phyloP scores from a whole-genome alignment of 2,113 vertebrate genomes.

The Dryoscopus gambensis region DNA sequence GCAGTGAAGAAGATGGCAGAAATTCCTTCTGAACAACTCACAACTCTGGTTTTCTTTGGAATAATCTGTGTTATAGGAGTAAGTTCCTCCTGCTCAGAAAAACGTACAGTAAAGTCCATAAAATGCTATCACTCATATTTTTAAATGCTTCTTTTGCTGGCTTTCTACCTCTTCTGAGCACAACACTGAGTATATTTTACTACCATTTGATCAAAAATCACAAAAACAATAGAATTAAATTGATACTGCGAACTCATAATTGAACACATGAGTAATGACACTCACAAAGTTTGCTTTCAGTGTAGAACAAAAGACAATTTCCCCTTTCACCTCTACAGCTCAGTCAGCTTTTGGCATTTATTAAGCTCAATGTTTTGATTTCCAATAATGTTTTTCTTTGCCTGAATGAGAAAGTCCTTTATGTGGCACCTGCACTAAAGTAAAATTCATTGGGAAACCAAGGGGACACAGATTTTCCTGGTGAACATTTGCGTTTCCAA shows the following conservation, averaged over 20 bases:
- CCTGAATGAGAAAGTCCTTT: not conserved
- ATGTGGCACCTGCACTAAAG: not conserved
- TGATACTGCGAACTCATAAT: not conserved
- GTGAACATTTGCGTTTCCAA: slow-evolving; percentile 9
- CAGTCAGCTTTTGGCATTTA: not conserved
- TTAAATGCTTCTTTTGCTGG: not conserved
- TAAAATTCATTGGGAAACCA: slow-evolving; percentile 13
- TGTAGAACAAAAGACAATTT: not conserved
- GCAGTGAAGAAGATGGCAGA: not conserved
- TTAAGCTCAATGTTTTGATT: not conserved
- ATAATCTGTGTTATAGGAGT: not conserved
- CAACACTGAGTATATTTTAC: not conserved
- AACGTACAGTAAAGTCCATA: not conserved
- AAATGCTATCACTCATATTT: not conserved
- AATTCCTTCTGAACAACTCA: not conserved
- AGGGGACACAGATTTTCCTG: slow-evolving; percentile 11
- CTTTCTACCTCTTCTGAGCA: not conserved
- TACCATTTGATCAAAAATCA: not conserved
- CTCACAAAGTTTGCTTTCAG: not conserved
- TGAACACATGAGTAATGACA: not conserved
- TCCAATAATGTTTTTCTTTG: not conserved
- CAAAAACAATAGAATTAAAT: not conserved
- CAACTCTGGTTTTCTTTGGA: not conserved
- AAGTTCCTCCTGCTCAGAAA: not conserved
- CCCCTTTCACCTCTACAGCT: not conserved